Evolutionary conservation across 2,797 vertebrate genomes (phyloP), one percentile per base, ranked within the genome.

Genomic region (Coregonus sp.): DNA sequence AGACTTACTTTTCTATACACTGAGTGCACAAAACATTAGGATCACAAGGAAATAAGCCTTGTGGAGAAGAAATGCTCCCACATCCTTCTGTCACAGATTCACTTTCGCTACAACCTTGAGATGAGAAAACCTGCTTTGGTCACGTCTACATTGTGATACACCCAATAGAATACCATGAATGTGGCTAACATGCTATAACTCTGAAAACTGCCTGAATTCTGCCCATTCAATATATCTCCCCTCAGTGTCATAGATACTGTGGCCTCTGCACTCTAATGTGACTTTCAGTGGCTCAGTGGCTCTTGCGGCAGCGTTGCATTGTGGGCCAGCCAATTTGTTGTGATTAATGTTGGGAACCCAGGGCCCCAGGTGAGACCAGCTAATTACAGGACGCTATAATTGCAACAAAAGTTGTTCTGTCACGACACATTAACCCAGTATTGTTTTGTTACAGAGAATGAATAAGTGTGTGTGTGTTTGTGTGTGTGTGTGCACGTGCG

Each of bases 331-430:
- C 73, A 59, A 79, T 85, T 80, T 77, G 66, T 50, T 51, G 20
- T 88, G 81, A 87, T 87, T 76, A 75, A 87, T 86, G 88, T 63
- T 67, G 4, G 1, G n/a, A 66, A 70, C 70, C 79, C 40, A 74
- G 70, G 73, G 31, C 82, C 77, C 35, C 73, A 86, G 86, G 87
- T 88, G 86, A 82, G 80, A 74, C 66, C 63, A 81, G 76, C 87
- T 90, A 90, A 92, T 91, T 90, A 82, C 84, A 78, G 47, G 70
- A 70, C 69, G 83, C 70, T 80, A 85, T 82, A 87, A 85, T 74
- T 79, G 81, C 75, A 82, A 72, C 78, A 59, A 73, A 85, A 82
- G 73, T 88, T 87, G 76, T 86, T 79, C 76, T 80, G 87, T 90
- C 89, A 82, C 31, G 72, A 86, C 80, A 81, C 81, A 90, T 89